phyloP scores from a whole-genome alignment of 1,140 invertebrate species.

The Latrodectus geometricus region DNA sequence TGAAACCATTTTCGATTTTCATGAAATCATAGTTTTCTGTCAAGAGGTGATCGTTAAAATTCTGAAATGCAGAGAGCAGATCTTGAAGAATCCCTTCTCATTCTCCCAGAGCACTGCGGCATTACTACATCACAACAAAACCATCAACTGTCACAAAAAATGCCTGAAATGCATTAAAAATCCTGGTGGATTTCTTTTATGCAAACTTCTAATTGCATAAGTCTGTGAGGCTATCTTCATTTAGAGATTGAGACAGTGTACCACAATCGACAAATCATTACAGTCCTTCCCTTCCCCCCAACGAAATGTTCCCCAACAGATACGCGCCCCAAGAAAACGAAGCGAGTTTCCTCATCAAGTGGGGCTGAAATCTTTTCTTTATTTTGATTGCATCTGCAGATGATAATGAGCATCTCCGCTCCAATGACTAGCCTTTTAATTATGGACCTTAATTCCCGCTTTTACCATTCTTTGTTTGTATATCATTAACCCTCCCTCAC shows the following conservation, averaged over 20 bases:
- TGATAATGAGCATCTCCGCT: slow-evolving; percentile 55
- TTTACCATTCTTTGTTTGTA: slow-evolving; percentile 61
- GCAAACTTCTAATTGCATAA: no score
- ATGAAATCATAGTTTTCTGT: no score
- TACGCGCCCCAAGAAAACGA: slow-evolving; percentile 37
- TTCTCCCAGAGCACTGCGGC: no score
- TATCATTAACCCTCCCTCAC: slow-evolving; percentile 52
- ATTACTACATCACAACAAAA: no score
- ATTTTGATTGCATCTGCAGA: slow-evolving; percentile 55
- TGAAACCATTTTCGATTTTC: no score
- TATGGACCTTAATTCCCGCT: slow-evolving; percentile 60
- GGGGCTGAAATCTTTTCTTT: slow-evolving; percentile 49
- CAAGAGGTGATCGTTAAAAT: no score
- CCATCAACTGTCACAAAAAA: no score
- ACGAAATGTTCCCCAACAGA: neutral
- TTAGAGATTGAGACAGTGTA: neutral
- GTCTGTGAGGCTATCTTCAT: no score
- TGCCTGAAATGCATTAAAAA: no score
- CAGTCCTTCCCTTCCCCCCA: neutral
- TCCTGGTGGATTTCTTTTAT: no score
- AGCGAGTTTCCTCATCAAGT: slow-evolving; percentile 18
- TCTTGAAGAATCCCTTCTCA: no score
- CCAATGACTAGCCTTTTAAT: slow-evolving; percentile 61
- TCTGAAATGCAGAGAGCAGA: no score
- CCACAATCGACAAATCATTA: neutral